phyloP scores from a whole-genome alignment of 2,113 vertebrate genomes.

The Camelus dromedarius region DNA sequence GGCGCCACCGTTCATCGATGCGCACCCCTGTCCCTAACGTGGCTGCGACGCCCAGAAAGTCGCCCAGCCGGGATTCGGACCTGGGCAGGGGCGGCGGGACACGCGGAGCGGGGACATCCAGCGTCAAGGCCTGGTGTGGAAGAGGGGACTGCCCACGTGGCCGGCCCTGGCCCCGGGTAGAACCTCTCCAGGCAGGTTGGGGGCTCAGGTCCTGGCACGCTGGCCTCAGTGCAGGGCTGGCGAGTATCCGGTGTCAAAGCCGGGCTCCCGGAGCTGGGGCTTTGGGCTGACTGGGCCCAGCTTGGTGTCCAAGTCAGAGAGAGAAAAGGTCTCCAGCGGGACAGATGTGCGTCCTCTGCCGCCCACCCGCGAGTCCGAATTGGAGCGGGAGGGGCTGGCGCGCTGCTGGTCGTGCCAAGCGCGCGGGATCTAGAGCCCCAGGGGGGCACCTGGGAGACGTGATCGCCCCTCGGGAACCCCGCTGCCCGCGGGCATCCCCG shows the following conservation, averaged over 20 bases:
- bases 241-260: conserved; percentile 64
- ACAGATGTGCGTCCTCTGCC: conserved; percentile 62
- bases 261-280: background rate
- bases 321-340: conserved; percentile 76
- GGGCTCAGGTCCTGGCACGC: background rate
- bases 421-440: background rate
- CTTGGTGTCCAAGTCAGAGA: conserved; percentile 54
- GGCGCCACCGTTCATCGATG: background rate
- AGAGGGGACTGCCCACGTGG: no score
- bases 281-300: background rate
- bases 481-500: background rate
- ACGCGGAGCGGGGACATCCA: no score
- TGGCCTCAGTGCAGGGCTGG: background rate
- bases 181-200: background rate
- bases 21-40: conserved; percentile 72
- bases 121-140: no score
- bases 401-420: background rate
- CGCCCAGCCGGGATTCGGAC: conserved; percentile 3
- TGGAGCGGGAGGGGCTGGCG: background rate
- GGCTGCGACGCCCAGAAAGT: conserved; percentile 59
- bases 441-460: background rate
- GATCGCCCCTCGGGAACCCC: background rate
- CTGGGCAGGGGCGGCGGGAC: background rate
- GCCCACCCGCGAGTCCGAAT: conserved; percentile 51
- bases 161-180: background rate